Conservation (phyloP, 1,140 invertebrate species). For the Tigriopus japonicus region DNA sequence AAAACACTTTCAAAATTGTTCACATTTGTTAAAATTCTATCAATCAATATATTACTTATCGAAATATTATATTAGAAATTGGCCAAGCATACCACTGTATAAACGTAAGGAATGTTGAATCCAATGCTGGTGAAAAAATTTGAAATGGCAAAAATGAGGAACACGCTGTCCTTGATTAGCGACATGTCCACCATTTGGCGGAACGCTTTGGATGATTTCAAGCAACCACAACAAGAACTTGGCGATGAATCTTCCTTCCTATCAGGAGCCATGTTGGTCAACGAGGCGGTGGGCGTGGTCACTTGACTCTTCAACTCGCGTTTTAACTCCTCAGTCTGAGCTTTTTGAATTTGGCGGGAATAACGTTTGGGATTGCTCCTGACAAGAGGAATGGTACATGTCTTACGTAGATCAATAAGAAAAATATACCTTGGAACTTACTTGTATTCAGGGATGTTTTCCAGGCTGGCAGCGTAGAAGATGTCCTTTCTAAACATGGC, state of each 20-base stretch:
- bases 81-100: constrained; percentile 37
- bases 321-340: neutral
- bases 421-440: too few relatives aligned
- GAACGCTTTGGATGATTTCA: constrained; percentile 37
- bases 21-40: too few relatives aligned
- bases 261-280: neutral
- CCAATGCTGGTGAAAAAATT: constrained; percentile 92
- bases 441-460: constrained; percentile 36
- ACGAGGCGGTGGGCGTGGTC: neutral
- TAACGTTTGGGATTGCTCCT: neutral
- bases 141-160: constrained; percentile 71
- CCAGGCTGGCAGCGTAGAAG: constrained; percentile 60
- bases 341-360: constrained; percentile 6
- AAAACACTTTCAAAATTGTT: too few relatives aligned
- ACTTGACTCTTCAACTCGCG: neutral
- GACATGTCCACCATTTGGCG: constrained; percentile 64
- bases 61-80: too few relatives aligned
- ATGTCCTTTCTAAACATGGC: constrained; percentile 68
- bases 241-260: neutral
- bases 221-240: neutral
- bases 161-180: constrained; percentile 55
- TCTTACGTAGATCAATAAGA: too few relatives aligned
- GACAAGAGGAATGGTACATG: neutral
- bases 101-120: constrained; percentile 85
- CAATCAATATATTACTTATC: too few relatives aligned